These are phyloP conservation scores for Apteryx owenii DNA, from an alignment of 2,113 vertebrate species.

Conservation along the genomic window DNA sequence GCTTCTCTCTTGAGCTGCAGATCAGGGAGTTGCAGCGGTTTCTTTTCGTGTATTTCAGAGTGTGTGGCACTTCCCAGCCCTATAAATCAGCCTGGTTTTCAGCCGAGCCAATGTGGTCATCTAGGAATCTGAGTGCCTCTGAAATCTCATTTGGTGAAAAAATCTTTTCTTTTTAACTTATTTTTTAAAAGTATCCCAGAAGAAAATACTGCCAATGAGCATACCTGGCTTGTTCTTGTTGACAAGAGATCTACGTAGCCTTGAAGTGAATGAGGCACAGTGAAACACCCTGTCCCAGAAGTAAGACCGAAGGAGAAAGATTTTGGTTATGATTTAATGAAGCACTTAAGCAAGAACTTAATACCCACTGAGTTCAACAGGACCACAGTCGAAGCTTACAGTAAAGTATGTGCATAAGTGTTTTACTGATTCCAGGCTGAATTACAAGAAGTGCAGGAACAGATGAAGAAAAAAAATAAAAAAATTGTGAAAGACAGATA, in stretches of 20 bases:
- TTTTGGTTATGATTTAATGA: neutral
- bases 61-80: neutral
- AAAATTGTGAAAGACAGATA: neutral
- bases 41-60: neutral
- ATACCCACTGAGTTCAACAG: neutral
- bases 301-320: neutral
- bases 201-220: neutral
- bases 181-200: neutral
- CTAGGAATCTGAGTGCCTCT: neutral
- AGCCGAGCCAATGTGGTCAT: neutral
- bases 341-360: neutral
- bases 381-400: neutral
- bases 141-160: neutral
- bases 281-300: neutral
- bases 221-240: fast-evolving
- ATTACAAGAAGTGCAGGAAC: neutral
- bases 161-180: neutral
- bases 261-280: neutral
- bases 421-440: neutral
- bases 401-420: neutral
- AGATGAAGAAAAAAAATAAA: neutral
- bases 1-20: neutral
- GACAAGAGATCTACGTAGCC: neutral
- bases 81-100: neutral
- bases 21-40: neutral